Conservation (phyloP, 1,140 invertebrate species). For the Orius laevigatus region DNA sequence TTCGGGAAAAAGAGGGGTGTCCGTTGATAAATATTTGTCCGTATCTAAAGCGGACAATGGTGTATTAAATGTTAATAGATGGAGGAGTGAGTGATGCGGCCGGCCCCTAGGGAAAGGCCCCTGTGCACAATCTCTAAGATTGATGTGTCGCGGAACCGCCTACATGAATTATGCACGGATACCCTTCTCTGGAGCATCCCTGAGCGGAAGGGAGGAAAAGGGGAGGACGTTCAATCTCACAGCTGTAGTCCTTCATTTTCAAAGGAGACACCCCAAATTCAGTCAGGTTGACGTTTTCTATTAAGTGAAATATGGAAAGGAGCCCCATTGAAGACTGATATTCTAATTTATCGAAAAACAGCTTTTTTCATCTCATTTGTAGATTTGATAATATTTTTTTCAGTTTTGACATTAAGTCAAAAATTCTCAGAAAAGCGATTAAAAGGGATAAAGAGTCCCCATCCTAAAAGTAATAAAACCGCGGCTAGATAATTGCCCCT, state of each 20-base stretch:
- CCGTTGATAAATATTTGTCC: not conserved
- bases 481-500: slow-evolving; percentile 1
- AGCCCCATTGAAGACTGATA: too few relatives aligned
- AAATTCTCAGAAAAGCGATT: not conserved
- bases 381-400: too few relatives aligned
- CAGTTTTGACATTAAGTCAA: too few relatives aligned
- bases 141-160: slow-evolving; percentile 13
- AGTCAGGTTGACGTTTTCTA: too few relatives aligned
- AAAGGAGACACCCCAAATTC: too few relatives aligned
- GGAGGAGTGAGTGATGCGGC: slow-evolving; percentile 7
- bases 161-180: slow-evolving; percentile 12
- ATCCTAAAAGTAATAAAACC: slow-evolving; percentile 1
- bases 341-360: too few relatives aligned
- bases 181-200: not conserved
- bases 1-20: not conserved
- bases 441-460: not conserved
- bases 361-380: too few relatives aligned
- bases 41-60: slow-evolving; percentile 7
- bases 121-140: slow-evolving; percentile 15
- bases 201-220: not conserved
- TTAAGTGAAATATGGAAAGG: too few relatives aligned
- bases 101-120: not conserved
- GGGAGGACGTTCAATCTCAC: too few relatives aligned
- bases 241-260: too few relatives aligned
- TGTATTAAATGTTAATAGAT: slow-evolving; percentile 12